Base-by-base conservation (phyloP, 2,888 invertebrate genomes). In the Allygus modestus region DNA sequence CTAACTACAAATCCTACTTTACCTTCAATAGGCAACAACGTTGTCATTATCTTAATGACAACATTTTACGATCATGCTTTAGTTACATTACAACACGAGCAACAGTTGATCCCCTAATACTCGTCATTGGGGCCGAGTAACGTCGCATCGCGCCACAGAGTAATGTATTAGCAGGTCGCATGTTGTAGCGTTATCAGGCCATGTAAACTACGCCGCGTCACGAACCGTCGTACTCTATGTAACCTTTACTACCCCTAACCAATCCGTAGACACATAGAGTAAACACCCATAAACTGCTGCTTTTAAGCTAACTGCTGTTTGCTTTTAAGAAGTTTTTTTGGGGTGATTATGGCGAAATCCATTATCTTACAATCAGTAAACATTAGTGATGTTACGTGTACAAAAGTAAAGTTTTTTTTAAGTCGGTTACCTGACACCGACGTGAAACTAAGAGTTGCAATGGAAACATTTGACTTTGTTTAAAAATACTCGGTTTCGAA, bases 221-320 rank as follows among this genome's bases (percentile, higher is more conserved):
- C 65, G 65, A 4, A 65, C 28, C 28, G 65, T 31, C 28, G 28
- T 31, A 65, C 65, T 65, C 65, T 65, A 15, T 65, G 65, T 31
- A 54, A 23, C 54, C 54, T 54, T 15, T 37, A 15, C 51, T n/a
- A 51, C 51, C 4, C 11, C 46, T 11, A 54, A 15, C 54, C 23
- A 54, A 54, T 65, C 65, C 31, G 54, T 23, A 46, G 23, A 20
- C 20, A 9, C 65, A 65, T 11, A 58, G 58, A 58, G 58, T 23
- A 65, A 65, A 28, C 65, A 23, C 4, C 54, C 65, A 65, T 65
- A 65, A 65, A 65, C 65, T 31, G 15, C 46, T 15, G 65, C 65
- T 65, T 65, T 65, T 65, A 65, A 0, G 15, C 65, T 65, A 65
- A 65, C 65, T 65, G 65, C 65, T 31, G 65, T 65, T 65, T 65